phyloP scores from a whole-genome alignment of 2,888 invertebrate species.

The Dryococelus australis region DNA sequence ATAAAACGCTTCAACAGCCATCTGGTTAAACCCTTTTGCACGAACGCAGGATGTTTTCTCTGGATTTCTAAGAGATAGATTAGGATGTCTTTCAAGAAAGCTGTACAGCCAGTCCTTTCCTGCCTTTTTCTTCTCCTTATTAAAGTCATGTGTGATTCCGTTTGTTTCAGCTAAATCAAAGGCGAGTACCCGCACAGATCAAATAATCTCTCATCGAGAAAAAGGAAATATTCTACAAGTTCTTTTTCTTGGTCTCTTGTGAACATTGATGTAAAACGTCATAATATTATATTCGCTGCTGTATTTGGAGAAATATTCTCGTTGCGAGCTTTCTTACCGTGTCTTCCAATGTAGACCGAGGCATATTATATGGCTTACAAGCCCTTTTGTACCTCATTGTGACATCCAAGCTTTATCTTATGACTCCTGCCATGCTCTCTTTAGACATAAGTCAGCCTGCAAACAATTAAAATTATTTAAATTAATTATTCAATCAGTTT shows the following conservation, averaged over 20 bases:
- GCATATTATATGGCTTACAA: not conserved
- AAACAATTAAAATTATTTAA: not conserved
- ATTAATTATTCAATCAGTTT: no score
- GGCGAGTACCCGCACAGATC: not conserved
- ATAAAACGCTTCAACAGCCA: not conserved
- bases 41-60: not conserved
- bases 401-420: not conserved
- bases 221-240: not conserved
- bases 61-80: no score
- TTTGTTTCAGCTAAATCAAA: not conserved
- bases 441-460: not conserved
- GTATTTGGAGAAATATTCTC: not conserved
- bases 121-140: no score
- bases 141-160: no score
- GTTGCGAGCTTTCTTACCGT: not conserved
- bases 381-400: conserved; percentile 2
- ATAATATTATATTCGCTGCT: not conserved
- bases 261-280: not conserved
- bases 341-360: not conserved
- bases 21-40: not conserved
- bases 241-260: conserved; percentile 16
- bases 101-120: no score
- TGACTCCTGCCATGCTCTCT: conserved; percentile 16
- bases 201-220: not conserved
- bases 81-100: no score